Base-by-base conservation (phyloP, 53 echinoderm and acorn worm species). In the Zoroaster sp. region DNA sequence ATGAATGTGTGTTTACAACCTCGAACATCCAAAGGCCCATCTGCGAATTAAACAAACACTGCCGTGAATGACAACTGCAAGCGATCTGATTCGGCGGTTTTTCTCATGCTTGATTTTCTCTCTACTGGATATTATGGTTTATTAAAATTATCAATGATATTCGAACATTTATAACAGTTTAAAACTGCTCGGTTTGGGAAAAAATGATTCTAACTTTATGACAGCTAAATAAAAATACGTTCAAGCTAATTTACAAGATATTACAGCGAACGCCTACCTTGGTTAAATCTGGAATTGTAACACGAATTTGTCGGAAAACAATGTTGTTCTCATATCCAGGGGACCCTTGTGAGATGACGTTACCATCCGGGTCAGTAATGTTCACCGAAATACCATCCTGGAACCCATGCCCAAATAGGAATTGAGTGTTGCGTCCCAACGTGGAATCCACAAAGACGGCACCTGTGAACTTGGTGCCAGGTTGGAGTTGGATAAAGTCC, bases 11-110 rank as follows among this genome's bases (percentile, higher is more conserved):
- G 69, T 93, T 93, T 2, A 13, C 15, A 5, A 93, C 40, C 32
- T 70, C 46, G 31, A 89, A 77, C n/a, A 18, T 76, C 93, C 93
- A 93, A 33, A 77, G 41, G 14, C 93, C 93, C 34, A 77, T 59
- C 93, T 93, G 59, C 40, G 15, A 36, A 34, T 53, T 51, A 69
- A 71, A 32, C 67, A 51, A 1, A 54, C 21, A 43, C 42, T 37
- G 20, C 73, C 17, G 23, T 5, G 38, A 38, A 41, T 10, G 21
- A 69, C 9, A 7, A 12, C 14, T 9, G 7, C 36, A 66, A 18
- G 3, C 25, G 12, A 8, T 9, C 14, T 55, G 3, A 11, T 55
- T 69, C 2, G 35, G 36, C 13, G 36, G 35, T 36, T 36, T 12
- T 69, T 35, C 8, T 14, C 49, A 47, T 47, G 14, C 14, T n/a